phyloP scores from a whole-genome alignment of 2,888 invertebrate species.

The Chymomyza amoena region DNA sequence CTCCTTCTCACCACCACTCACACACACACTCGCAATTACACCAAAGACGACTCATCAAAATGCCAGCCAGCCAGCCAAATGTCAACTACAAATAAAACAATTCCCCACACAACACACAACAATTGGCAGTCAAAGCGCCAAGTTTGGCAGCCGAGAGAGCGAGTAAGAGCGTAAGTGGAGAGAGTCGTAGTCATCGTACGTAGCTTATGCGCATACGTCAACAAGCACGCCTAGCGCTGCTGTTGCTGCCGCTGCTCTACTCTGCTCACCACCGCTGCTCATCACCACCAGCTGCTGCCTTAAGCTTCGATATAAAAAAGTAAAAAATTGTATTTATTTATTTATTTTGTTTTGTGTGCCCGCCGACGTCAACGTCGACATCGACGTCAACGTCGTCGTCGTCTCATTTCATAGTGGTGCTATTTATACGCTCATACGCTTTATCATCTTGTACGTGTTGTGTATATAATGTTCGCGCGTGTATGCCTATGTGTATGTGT shows the following conservation, averaged over 20 bases:
- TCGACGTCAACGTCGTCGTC: neutral
- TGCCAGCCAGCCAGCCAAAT: conserved; percentile 39
- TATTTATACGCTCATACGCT: neutral
- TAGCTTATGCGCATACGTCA: conserved; percentile 26
- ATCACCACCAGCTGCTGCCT: too few relatives aligned
- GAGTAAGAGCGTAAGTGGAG: conserved; percentile 11
- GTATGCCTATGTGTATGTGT: conserved; percentile 10
- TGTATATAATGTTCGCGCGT: neutral
- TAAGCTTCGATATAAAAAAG: too few relatives aligned
- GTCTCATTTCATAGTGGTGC: neutral
- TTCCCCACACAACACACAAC: conserved; percentile 61
- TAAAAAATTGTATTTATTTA: neutral
- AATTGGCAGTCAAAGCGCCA: conserved; percentile 32
- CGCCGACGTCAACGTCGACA: neutral
- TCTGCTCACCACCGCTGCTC: neutral
- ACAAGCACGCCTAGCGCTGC: conserved; percentile 22
- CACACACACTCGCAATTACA: conserved; percentile 9
- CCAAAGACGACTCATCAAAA: neutral
- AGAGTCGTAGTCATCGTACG: conserved; percentile 13
- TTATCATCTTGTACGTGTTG: neutral
- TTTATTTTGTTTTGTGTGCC: neutral
- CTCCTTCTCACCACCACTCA: neutral
- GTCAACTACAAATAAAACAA: conserved; percentile 49
- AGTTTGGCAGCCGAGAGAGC: conserved; percentile 27
- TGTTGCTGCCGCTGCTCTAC: conserved; percentile 18